Conservation (phyloP, 2,113 vertebrate genomes). For the Reinhardtius hippoglossoides region DNA sequence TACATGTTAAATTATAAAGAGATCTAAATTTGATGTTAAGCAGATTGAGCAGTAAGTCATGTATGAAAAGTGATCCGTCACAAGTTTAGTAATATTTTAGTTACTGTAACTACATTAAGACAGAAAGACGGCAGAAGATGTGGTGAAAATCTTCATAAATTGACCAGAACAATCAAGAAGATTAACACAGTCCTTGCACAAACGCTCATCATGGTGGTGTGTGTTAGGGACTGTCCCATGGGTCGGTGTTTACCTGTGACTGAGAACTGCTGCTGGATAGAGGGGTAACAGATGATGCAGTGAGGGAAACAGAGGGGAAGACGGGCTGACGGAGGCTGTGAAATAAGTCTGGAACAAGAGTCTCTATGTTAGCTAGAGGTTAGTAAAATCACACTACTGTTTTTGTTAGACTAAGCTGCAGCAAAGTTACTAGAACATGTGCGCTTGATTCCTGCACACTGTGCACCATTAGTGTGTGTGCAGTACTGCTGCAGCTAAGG, state of each 20-base stretch:
- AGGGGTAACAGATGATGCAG: constrained; percentile 78
- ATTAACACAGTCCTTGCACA: not conserved
- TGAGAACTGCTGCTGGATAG: constrained; percentile 82
- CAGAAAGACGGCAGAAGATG: constrained; percentile 5
- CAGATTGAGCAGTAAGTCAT: constrained; percentile 24
- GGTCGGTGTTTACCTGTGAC: constrained; percentile 87
- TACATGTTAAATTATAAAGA: not conserved
- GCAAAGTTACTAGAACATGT: constrained; percentile 61
- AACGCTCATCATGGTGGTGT: constrained; percentile 17
- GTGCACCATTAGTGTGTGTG: constrained; percentile 57
- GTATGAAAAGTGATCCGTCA: constrained; percentile 21
- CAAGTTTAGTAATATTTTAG: constrained; percentile 61
- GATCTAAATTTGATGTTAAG: constrained; percentile 26
- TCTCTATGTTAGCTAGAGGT: constrained; percentile 78
- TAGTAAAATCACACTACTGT: constrained; percentile 72
- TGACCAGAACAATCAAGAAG: not conserved
- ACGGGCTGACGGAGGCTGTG: constrained; percentile 84
- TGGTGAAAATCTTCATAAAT: not conserved
- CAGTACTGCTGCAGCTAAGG: constrained; percentile 13
- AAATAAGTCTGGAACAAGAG: constrained; percentile 92
- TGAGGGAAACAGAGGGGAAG: constrained; percentile 83
- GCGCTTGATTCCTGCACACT: constrained; percentile 40
- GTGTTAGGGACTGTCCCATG: constrained; percentile 51
- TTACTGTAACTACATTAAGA: constrained; percentile 32
- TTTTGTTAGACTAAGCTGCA: constrained; percentile 62